phyloP scores from a whole-genome alignment of 2,797 vertebrate genomes.

The Kryptolebias ocellatus region DNA sequence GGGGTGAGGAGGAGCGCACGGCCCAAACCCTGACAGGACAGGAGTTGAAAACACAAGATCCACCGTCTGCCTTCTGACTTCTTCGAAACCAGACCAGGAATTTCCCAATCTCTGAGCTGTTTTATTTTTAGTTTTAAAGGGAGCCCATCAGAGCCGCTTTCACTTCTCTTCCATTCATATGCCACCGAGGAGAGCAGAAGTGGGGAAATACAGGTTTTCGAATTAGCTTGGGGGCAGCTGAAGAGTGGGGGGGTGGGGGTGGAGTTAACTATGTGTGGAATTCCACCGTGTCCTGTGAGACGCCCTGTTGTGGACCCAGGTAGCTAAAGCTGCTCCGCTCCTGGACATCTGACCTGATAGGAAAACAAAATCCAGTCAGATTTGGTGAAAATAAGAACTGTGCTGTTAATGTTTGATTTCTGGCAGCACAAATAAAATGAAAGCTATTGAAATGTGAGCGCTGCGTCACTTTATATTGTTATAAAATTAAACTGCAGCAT shows the following conservation, averaged over 20 bases:
- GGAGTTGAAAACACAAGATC: constrained; percentile 32
- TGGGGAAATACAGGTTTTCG: constrained; percentile 15
- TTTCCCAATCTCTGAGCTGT: constrained; percentile 13
- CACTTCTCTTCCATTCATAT: background rate
- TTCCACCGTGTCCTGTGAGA: constrained; percentile 46
- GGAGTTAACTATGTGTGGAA: constrained; percentile 54
- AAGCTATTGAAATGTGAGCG: no score
- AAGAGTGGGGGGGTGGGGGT: constrained; percentile 7
- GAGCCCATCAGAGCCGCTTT: background rate
- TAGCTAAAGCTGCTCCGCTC: background rate
- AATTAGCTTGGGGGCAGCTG: background rate
- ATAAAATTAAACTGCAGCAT: no score
- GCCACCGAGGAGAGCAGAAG: background rate
- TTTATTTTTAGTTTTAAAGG: constrained; percentile 2
- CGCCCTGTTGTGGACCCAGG: constrained; percentile 14
- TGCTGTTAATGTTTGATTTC: no score
- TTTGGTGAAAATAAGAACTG: no score
- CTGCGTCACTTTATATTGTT: no score
- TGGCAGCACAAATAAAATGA: no score
- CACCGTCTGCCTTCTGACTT: constrained; percentile 1
- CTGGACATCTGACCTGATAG: no score
- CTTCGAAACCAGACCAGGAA: constrained; percentile 17
- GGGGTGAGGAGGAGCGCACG: background rate
- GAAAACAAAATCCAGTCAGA: no score
- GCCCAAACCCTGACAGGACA: constrained; percentile 8